Evolutionary conservation across 2,888 invertebrate genomes (phyloP), one percentile per base, ranked within the genome.

Genomic region (Seira musarum): DNA sequence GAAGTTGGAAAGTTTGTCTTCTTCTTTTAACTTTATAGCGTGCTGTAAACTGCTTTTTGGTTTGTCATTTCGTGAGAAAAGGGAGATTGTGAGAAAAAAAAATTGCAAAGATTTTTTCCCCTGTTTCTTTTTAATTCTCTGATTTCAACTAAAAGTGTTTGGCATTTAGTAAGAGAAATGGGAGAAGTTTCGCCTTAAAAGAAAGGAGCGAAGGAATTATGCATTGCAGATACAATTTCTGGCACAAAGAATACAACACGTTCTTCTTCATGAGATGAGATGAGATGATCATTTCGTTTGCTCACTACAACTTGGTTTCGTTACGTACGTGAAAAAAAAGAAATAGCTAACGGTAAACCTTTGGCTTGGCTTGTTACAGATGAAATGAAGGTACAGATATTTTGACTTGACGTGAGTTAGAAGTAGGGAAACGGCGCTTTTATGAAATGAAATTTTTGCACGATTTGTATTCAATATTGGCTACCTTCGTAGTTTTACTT

Each of bases 1-100:
- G 40, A 13, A 40, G n/a, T 30, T 8, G 49, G 6, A 49, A 49
- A 49, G 6, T 49, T n/a, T n/a, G 2, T n/a, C 15, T 13, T 49
- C 17, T 49, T n/a, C 49, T 49, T n/a, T 49, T 49, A 49, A 49
- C 49, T 49, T 49, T 49, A 49, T 49, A 49, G 49, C 49, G 17
- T 49, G 49, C 15, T 49, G 49, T 49, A 49, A 49, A 49, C 15
- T 49, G 49, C 17, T 49, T 49, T 49, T 49, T 49, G 49, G 49
- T n/a, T 49, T 49, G 49, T 49, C 49, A 49, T 49, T 49, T n/a
- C 49, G 49, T 49, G 49, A 49, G 49, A 49, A 49, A n/a, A n/a
- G 49, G 15, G 49, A 49, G 49, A 49, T 8, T n/a, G 49, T 49
- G 49, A 49, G 15, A 49, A 15, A 49, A 15, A 8, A 15, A 49